Evolutionary conservation across 92 coral and sea anemone genomes (phyloP).

Genomic region (Heteractis magnifica): DNA sequence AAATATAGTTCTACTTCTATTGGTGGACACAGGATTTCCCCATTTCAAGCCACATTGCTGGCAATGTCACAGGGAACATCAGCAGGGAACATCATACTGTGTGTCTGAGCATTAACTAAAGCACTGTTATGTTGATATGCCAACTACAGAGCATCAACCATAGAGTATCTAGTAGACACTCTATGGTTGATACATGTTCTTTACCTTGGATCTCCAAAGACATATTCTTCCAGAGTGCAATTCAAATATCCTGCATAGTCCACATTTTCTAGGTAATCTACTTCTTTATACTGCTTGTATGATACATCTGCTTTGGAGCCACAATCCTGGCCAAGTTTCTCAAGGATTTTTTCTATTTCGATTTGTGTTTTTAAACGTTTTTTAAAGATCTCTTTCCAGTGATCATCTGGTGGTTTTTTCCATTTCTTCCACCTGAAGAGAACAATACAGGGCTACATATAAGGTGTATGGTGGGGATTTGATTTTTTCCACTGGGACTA

Average conservation of each 20-base stretch:
- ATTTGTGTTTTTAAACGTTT: conserved; percentile 54
- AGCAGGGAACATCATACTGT: no score
- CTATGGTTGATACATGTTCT: no score
- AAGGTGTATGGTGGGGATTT: no score
- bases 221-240: conserved; percentile 38
- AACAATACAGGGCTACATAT: background rate
- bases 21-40: no score
- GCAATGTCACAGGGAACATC: no score
- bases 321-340: conserved; percentile 48
- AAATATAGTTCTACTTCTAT: no score
- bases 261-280: conserved; percentile 29
- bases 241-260: conserved; percentile 19
- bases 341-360: conserved; percentile 39
- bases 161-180: background rate
- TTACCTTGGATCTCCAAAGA: conserved; percentile 51
- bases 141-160: no score
- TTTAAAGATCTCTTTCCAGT: conserved; percentile 59
- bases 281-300: conserved; percentile 37
- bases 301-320: conserved; percentile 60
- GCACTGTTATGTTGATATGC: no score
- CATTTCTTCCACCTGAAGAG: conserved; percentile 64
- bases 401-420: conserved; percentile 43
- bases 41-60: no score
- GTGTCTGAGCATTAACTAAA: no score
- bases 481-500: no score